Base-by-base conservation (phyloP, 1,140 invertebrate genomes). In the Leucophenga varia region DNA sequence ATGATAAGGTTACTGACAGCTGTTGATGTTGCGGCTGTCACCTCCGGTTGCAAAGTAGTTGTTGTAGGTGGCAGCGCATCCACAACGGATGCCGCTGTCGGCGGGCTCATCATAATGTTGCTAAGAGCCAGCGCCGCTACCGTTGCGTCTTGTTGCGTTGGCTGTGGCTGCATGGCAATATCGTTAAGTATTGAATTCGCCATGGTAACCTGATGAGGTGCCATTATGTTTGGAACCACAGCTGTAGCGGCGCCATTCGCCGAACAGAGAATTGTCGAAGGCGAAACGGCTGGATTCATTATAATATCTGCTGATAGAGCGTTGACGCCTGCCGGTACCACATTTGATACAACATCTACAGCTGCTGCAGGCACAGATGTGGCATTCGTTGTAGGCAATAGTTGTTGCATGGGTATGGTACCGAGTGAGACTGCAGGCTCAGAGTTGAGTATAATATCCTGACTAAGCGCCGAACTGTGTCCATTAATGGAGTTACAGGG, bases 1-100 rank as follows among this genome's bases (percentile, higher is more conserved):
- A 85, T 71, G 43, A 85, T 79, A 76, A 86, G 83, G 31, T 79
- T 83, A 63, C 84, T 84, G 43, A 85, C 82, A 13, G 82, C 80
- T n/a, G 85, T 82, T 0, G 82, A 79, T 1, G 84, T 77, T 34
- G 85, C 61, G 0, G 85, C 57, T 0, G 71, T 56, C 28, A 72
- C 64, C 32, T 69, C 64, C 0, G 60, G 65, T n/a, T 65, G 68
- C 40, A 65, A 38, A 2, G 43, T 51, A n/a, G 43, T 41, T 7
- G 52, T 59, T 5, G 57, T 58, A 2, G 51, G 55, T 9, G 67
- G 59, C 36, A 72, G 79, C 31, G 81, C 30, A 81, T 79, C 10
- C 72, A 59, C 37, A 76, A 79, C 43, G 79, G 60, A 8, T 7
- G 58, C 43, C 1, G 61, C 47, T 34, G 42, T 72, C 3, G 63